Base-by-base conservation (phyloP, 2,888 invertebrate species). In the Meloe dianella region DNA sequence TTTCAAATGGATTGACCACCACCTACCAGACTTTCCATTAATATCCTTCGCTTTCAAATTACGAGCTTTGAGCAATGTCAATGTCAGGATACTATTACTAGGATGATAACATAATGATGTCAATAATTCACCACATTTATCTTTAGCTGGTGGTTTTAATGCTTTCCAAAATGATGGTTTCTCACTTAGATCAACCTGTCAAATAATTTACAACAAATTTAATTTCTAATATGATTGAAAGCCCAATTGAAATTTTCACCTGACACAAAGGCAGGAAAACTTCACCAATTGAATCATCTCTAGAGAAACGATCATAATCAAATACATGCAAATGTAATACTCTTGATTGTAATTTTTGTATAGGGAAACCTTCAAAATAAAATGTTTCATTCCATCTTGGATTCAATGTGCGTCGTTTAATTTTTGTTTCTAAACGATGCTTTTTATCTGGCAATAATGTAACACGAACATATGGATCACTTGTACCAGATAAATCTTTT, bases 41-140 rank as follows among this genome's bases (percentile, higher is more conserved):
- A 97, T 96, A 83, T 97, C 97, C 85, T 97, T 97, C 57, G 97
- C 97, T 84, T 97, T 97, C 73, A 97, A 88, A 83, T 96, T 97
- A 79, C 96, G 89, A 57, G 96, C 96, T 84, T 97, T 97, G 80
- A 97, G 89, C 75, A 97, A 89, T 24, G 95, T 93, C 72, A 97
- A 87, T 12, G 96, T 96, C 63, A 97, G 87, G 70, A 96, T 91
- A 74, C 96, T 96, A 86, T 96, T 96, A 85, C 96, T 95, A 64
- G 97, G 97, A 79, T 97, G 96, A 85, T 97, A 97, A 85, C 96
- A 96, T 58, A 97, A 88, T 5, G 97, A 97, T 60, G 96, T 92
- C 70, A 97, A 87, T 64, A 96, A 87, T 83, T 96, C 96, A 0
- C 96, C 96, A 78, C 95, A 95, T 83, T 96, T 95, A 85, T 95